These are phyloP conservation scores for Sicus ferrugineus DNA, from an alignment of 2,888 invertebrate genomes.

Conservation along the genomic window DNA sequence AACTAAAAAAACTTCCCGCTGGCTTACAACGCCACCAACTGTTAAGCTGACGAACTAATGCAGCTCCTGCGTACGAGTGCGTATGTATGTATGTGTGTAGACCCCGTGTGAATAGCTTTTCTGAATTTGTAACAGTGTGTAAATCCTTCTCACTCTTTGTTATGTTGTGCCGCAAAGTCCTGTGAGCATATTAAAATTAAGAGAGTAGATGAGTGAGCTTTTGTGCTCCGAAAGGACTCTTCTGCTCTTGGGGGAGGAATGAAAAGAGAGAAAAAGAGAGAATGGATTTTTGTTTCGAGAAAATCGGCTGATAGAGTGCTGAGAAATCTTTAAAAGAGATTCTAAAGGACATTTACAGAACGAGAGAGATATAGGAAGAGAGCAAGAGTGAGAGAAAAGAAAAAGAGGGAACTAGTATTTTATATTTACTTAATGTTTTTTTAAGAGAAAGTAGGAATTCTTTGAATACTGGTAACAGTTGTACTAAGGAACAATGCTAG, in stretches of 20 bases:
- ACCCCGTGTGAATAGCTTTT: not conserved
- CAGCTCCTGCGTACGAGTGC: slow-evolving; percentile 5
- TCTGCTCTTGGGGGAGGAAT: not conserved
- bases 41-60: slow-evolving; percentile 44
- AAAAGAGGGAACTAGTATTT: too few species aligned
- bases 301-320: too few species aligned
- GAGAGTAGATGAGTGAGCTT: not conserved
- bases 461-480: slow-evolving; percentile 1
- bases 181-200: not conserved
- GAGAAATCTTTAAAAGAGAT: too few species aligned
- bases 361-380: not conserved
- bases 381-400: not conserved
- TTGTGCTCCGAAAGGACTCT: not conserved
- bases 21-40: slow-evolving; percentile 48
- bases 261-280: not conserved
- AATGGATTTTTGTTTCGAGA: too few species aligned
- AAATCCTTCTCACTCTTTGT: not conserved
- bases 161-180: slow-evolving; percentile 1
- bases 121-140: not conserved
- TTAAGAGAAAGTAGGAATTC: not conserved
- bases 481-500: not conserved
- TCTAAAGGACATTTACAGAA: too few species aligned
- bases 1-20: slow-evolving; percentile 55
- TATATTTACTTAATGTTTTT: not conserved
- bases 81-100: not conserved